Base-by-base conservation (phyloP, 2,888 invertebrate genomes). In the Cybosia mesomella region DNA sequence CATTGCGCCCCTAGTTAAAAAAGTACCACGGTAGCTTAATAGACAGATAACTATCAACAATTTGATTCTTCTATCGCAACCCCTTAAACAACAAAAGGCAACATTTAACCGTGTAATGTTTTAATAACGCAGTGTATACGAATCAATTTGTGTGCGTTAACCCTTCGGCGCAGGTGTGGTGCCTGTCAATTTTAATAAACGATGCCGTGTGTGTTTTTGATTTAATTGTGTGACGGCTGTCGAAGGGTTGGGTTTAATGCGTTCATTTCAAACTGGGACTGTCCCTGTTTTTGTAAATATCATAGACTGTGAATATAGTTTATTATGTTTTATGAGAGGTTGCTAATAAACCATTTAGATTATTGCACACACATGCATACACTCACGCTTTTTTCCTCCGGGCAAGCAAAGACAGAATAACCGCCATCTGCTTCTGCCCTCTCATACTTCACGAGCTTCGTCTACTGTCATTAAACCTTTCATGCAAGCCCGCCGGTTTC, bases 151-250 rank as follows among this genome's bases (percentile, higher is more conserved):
- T 78, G 79, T 76, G 76, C 13, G 66, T 84, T 82, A 86, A 83
- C 86, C 83, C 83, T 80, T 79, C 79, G 67, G 49, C 67, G 71
- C 85, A 86, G 87, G 87, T 87, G 87, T 74, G 84, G 75, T 72
- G 83, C 75, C 73, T 83, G 88, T 87, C 88, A 85, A 83, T 86
- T 86, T 84, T 87, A 85, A 87, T 87, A 83, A 87, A 83, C 82
- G 83, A 83, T 83, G 78, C 49, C 57, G 59, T 39, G 64, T 62
- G 75, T 80, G 70, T 81, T 79, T 80, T 77, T 80, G 80, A 81
- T 81, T 81, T 79, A 81, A 79, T 78, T 76, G 71, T 72, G 62
- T 77, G 70, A 67, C 55, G 61, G 64, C 39, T 73, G 62, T 66
- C 66, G 70, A 70, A 72, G 83, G 79, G 81, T 81, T 79, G 71